Base-by-base conservation (phyloP, 2,888 invertebrate species). In the Chorisops tibialis region DNA sequence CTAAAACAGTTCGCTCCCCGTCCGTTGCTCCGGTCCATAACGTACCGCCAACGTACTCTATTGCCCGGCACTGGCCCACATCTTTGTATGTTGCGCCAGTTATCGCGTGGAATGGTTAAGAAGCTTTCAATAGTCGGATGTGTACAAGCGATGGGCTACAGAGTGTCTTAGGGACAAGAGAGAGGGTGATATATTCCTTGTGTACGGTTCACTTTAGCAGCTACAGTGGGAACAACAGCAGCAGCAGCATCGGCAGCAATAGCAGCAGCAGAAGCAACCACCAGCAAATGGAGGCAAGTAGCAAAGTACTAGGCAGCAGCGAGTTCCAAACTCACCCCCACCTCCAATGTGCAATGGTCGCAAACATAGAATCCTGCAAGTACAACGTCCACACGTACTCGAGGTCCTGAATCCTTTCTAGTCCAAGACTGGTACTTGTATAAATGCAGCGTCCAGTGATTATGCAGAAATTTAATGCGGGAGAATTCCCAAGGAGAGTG, bases 111-210 rank as follows among this genome's bases (percentile, higher is more conserved):
- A 35, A 24, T 14, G 47, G 48, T 22, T 21, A 50, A 50, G 50
- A 49, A 49, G 30, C 50, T 41, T 59, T 64, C 59, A 61, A 64
- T 64, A 48, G 56, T 59, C 61, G 61, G 61, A 58, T 61, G 48
- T 43, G 50, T 49, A 41, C 54, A 54, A 48, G 24, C 52, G 59
- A 59, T 50, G 43, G 49, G 59, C 59, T 45, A 30, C 18, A 45
- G 11, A 45, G 45, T 18, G 43, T 56, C 56, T 56, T 56, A 56
- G 56, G 56, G 30, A 19, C 56, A 14, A n/a, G 12, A 39, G 64
- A 59, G 22, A 49, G 64, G 52, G 64, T 62, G 62, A 62, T 62
- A 62, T 64, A 64, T 64, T 64, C 62, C 64, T 64, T 64, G 64
- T 64, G 54, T 61, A 64, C 61, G 61, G 39, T 61, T 47, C 51